These are phyloP conservation scores for Acanthosepion esculentum DNA, from an alignment of 2,888 invertebrate species.

Conservation along the genomic window DNA sequence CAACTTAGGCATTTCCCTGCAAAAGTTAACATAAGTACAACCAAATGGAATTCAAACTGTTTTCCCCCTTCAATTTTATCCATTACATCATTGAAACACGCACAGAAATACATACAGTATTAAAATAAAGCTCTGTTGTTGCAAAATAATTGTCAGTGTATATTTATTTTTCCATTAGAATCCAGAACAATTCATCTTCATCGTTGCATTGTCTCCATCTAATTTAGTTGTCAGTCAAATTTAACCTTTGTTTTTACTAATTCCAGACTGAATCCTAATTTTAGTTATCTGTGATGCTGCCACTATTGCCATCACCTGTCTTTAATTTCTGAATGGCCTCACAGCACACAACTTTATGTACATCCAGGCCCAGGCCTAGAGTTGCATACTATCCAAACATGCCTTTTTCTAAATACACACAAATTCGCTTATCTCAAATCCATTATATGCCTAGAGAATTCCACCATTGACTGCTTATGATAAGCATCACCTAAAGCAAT, in stretches of 20 bases:
- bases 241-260: slow-evolving; percentile 8
- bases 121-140: neutral
- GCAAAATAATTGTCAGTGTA: neutral
- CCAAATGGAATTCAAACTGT: neutral
- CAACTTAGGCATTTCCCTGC: neutral
- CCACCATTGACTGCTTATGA: no score
- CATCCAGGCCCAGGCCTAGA: neutral
- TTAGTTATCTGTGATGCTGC: neutral
- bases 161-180: neutral
- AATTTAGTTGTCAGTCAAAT: neutral
- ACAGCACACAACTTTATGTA: slow-evolving; percentile 6
- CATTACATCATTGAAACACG: neutral
- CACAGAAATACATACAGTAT: neutral
- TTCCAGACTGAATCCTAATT: neutral
- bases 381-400: no score
- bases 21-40: neutral
- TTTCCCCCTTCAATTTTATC: neutral
- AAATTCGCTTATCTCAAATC: no score
- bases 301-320: neutral
- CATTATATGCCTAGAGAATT: no score
- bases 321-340: neutral
- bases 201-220: neutral
- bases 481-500: no score
- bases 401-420: neutral
- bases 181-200: neutral